Evolutionary conservation across 2,797 vertebrate genomes (phyloP), one percentile per base, ranked within the genome.

Genomic region (Darevskia nairensis): DNA sequence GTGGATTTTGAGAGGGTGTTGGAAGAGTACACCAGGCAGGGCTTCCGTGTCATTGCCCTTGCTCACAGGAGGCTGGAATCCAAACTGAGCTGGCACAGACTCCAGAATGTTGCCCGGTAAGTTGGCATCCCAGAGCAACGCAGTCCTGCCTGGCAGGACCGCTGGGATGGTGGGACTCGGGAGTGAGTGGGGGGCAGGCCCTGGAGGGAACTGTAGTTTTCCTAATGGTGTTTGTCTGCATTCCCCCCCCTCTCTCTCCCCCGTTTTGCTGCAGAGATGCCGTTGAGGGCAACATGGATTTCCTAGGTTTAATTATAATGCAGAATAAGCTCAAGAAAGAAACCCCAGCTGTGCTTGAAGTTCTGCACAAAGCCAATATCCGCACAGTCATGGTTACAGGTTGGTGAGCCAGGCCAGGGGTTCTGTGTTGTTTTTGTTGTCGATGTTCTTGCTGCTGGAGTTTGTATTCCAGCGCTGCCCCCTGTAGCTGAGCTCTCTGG

Each of bases 331-430:
- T 99, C 90, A 99, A 99, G 95, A 94, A 96, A 90, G 99, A 99
- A 97, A 99, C 98, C 27, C 97, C 98, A 44, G 97, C 93, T 1
- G 98, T 99, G 69, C 97, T 99, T 94, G 97, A 98, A 95, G 98
- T 98, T 94, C 97, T 99, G 90, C 97, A 95, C 93, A 97, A 95
- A 94, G 99, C 99, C 95, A 97, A 97, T 96, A 98, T 99, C 94
- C 99, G 99, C 94, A 99, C 98, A 1, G 98, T 99, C 94, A 99
- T 99, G 99, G 98, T 99, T 88, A 99, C 99, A 95, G 99, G 99
- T 99, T 93, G 95, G 96, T 78, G 32, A 9, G 15, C 35, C 35
- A 35, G 35, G 11, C 6, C 39, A 3, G 46, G 4, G 4, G 2
- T 25, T 44, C 41, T 27, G 5, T 0, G 8, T 35, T 35, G 35